Base-by-base conservation (phyloP, 2,113 vertebrate species). In the Silurus meridionalis region DNA sequence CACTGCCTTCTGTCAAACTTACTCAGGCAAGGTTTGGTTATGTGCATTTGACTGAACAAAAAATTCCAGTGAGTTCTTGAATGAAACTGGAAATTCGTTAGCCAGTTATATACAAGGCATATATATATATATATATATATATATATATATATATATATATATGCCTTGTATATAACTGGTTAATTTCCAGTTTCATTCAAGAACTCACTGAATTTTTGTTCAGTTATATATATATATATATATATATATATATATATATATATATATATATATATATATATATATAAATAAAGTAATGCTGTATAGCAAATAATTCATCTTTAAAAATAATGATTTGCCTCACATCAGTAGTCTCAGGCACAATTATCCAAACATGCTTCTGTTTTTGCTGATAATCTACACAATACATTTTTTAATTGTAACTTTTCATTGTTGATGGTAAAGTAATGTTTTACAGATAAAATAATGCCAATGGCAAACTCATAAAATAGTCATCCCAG, bases 21-120 rank as follows among this genome's bases (percentile, higher is more conserved):
- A 93, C 87, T 86, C 92, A 93, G 93, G 94, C 93, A 90, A 91
- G 64, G 14, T 23, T 9, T 61, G 75, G 53, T n/a, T 67, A 21
- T 4, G 28, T 37, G 28, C 28, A 37, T 37, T 66, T 85, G 61
- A 66, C 5, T 71, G 25, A 77, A 66, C n/a, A 72, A 72, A 50
- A 17, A 72, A 23, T 75, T 5, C 21, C 21, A 52, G 10, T 75
- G 9, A 52, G 48, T 11, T 6, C 5, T 3, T 23, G 6, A 75
- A 75, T 52, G 50, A 52, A 23, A 72, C 8, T 74, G 8, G 17
- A 23, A 10, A 6, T 10, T 75, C 14, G 8, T 74, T 19, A 64
- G 15, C 4, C 11, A 66, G 23, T 52, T 13, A 2, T 48, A 53
- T n/a, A 13, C 28, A 37, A 37, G 28, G 2, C 28, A 37, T 37